These are phyloP conservation scores for Apaloderma vittatum DNA, from an alignment of 2,113 vertebrate genomes.

Conservation along the genomic window DNA sequence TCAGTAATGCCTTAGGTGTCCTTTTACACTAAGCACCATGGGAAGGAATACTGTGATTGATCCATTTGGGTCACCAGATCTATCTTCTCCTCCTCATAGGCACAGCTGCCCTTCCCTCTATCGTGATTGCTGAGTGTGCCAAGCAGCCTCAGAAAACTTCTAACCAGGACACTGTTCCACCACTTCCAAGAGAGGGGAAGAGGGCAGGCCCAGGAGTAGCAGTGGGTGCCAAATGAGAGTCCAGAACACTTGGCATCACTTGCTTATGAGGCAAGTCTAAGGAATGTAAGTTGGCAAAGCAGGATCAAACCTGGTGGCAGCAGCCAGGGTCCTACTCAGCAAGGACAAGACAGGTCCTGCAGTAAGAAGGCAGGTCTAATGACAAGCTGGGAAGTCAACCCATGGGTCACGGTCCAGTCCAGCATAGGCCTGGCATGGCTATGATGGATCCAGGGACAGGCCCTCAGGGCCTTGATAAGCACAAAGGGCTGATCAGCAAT, in stretches of 20 bases:
- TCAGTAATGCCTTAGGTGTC: no score
- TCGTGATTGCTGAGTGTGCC: no score
- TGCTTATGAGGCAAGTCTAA: not conserved
- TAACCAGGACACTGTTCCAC: no score
- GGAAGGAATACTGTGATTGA: no score
- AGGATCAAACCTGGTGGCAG: not conserved
- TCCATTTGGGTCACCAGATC: no score
- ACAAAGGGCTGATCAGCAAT: not conserved
- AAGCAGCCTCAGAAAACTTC: no score
- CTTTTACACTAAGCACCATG: no score
- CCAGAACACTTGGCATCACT: not conserved
- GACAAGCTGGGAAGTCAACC: not conserved
- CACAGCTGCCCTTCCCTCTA: no score
- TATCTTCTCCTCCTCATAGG: no score
- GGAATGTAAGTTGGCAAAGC: not conserved
- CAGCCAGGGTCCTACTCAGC: not conserved
- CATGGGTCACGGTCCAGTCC: not conserved
- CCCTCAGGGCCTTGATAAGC: not conserved
- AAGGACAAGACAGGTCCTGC: not conserved
- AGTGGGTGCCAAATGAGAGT: rapidly evolving
- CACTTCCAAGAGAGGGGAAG: rapidly evolving
- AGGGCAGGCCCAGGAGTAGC: not conserved
- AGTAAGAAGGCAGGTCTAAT: not conserved
- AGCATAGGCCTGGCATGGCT: not conserved
- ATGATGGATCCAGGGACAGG: not conserved